A percentile compares a stretch with the other conserved stretches of the same genome.
These are phyloP conservation scores for Antechinus stuartii DNA, from an alignment of 2,113 vertebrate species.

Conservation along the genomic window DNA sequence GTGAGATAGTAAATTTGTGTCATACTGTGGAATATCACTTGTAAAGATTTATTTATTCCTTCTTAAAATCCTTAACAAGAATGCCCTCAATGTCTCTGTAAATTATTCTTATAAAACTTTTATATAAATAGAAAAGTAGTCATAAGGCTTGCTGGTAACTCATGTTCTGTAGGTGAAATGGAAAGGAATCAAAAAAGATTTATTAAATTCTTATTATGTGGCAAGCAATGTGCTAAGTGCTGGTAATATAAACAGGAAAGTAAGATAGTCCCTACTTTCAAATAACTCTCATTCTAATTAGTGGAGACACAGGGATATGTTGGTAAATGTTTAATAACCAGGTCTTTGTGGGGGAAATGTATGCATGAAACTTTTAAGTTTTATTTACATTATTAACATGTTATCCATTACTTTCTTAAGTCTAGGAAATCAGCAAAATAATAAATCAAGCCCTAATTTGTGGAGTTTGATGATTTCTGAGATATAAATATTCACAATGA, in stretches of 20 bases:
- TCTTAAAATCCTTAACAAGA: neutral
- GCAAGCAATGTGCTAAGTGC: neutral
- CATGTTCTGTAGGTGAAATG: neutral
- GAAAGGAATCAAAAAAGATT: neutral
- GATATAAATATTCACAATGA: neutral
- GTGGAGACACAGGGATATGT: neutral
- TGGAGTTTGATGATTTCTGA: neutral
- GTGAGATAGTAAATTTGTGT: neutral
- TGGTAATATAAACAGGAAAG: neutral
- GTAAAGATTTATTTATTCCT: neutral
- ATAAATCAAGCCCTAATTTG: neutral
- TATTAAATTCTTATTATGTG: neutral
- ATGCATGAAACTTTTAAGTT: neutral
- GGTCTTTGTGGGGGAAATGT: neutral
- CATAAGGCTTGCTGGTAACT: neutral
- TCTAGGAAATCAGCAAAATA: neutral
- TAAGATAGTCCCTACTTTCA: neutral
- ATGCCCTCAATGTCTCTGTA: neutral
- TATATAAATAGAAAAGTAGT: neutral
- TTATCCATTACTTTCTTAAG: neutral
- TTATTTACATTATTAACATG: neutral
- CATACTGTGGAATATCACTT: neutral
- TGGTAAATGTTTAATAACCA: neutral
- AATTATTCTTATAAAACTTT: neutral
- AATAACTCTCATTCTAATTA: neutral